Conservation (phyloP, 2,888 invertebrate genomes). For the Lasioglossum calceatum region DNA sequence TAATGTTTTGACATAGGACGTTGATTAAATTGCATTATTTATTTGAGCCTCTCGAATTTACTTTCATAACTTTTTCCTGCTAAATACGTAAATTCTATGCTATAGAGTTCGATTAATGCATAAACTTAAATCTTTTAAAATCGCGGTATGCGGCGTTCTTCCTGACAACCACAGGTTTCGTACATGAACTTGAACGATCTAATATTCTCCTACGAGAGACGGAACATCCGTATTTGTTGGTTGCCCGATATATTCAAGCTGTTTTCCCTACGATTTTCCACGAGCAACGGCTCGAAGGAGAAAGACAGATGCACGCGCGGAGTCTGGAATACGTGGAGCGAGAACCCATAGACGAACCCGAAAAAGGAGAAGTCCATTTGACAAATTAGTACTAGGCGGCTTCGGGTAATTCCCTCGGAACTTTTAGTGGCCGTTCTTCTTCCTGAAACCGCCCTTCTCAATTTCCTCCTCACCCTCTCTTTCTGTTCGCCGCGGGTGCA, state of each 20-base stretch:
- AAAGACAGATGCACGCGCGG: neutral
- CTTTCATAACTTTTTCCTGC: too few species aligned
- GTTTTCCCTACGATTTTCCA: neutral
- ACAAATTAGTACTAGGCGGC: constrained; percentile 49
- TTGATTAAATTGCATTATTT: too few species aligned
- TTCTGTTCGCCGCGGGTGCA: constrained; percentile 8
- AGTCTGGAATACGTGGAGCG: constrained; percentile 1
- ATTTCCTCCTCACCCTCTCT: constrained; percentile 24
- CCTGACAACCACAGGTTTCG: too few species aligned
- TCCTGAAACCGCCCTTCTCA: constrained; percentile 38
- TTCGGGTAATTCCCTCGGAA: constrained; percentile 49
- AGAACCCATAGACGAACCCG: constrained; percentile 9
- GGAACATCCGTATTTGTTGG: neutral
- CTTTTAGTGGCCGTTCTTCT: constrained; percentile 49
- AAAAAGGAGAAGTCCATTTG: constrained; percentile 54
- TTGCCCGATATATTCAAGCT: constrained; percentile 1
- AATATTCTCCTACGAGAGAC: neutral
- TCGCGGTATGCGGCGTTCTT: too few species aligned
- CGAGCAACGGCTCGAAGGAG: neutral
- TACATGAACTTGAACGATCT: neutral
- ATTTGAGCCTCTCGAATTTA: too few species aligned
- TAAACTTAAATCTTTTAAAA: too few species aligned
- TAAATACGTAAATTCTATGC: too few species aligned
- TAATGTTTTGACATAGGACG: too few species aligned
- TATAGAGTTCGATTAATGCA: too few species aligned